Base-by-base conservation (phyloP, 1,140 invertebrate species). In the Pseudomyrmex flavicornis region DNA sequence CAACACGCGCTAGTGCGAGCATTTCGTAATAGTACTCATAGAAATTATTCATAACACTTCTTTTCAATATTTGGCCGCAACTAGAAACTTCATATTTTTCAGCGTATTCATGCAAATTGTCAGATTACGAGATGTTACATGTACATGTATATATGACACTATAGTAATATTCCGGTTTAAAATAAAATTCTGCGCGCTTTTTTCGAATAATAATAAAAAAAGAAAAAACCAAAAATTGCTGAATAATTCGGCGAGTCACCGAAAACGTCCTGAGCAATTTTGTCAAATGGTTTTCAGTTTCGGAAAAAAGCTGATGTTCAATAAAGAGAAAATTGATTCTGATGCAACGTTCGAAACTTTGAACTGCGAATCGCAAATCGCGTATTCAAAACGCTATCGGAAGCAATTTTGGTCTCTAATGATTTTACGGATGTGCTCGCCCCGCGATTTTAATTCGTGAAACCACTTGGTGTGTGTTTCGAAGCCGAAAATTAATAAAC, bases 401-500 rank as follows among this genome's bases (percentile, higher is more conserved):
- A 73, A 61, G 5, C 35, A 74, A 3, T 76, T 76, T 44, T 22
- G 48, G 12, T 52, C 15, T 17, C 46, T 54, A 35, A 76, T 66
- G n/a, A 76, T 76, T 76, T 76, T 50, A 50, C 35, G 35, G 73
- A 73, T 20, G 35, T 26, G 15, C 46, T 50, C 35, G 10, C 35
- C 35, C 15, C 22, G 46, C 44, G 46, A 54, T 48, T 52, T 52
- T 44, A 46, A 54, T 54, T 66, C 26, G 35, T 17, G 35, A 35
- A 66, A 68, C 35, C 35, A 44, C 8, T 35, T 26, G 26, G 7
- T 35, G n/a, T n/a, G 62, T 68, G 35, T 12, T 26, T 66, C 48
- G 17, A 44, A 44, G 48, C 12, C 62, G 62, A 77, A 77, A 77
- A 77, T 77, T 66, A 77, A 77, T 77, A 77, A 77, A 68, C 74